phyloP scores from a whole-genome alignment of 2,113 vertebrate genomes.

The Geococcyx californianus region DNA sequence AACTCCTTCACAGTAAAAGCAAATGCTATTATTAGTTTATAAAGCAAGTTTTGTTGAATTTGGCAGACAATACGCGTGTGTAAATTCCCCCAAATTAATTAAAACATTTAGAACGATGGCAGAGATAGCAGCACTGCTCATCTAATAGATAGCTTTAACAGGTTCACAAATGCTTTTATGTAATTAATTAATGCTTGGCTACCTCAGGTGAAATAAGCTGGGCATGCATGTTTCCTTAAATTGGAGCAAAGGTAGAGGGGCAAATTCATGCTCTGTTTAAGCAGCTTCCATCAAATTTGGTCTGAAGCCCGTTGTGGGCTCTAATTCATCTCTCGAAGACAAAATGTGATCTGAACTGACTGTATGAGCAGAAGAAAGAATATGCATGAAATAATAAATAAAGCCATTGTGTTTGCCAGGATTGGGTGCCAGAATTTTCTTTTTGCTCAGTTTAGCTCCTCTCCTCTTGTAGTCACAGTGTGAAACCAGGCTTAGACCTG shows the following conservation, averaged over 20 bases:
- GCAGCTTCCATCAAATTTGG: conserved; percentile 29
- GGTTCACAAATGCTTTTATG: conserved; percentile 70
- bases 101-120: conserved; percentile 56
- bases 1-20: conserved; percentile 38
- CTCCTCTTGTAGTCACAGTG: background rate
- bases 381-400: background rate
- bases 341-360: conserved; percentile 17
- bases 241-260: conserved; percentile 53
- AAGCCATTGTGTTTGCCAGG: background rate
- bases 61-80: conserved; percentile 22
- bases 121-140: conserved; percentile 49
- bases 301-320: background rate
- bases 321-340: conserved; percentile 46
- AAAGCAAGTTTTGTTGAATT: conserved; percentile 54
- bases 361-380: conserved; percentile 15
- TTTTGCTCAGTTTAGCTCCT: background rate
- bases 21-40: conserved; percentile 69
- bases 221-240: conserved; percentile 37
- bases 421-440: background rate
- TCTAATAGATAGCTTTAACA: conserved; percentile 62
- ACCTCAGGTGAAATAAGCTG: conserved; percentile 61
- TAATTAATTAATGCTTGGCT: conserved; percentile 66
- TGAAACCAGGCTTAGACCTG: background rate
- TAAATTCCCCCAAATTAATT: conserved; percentile 71
- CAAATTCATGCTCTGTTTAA: conserved; percentile 43